phyloP scores from a whole-genome alignment of 2,113 vertebrate genomes.

The Vimba vimba region DNA sequence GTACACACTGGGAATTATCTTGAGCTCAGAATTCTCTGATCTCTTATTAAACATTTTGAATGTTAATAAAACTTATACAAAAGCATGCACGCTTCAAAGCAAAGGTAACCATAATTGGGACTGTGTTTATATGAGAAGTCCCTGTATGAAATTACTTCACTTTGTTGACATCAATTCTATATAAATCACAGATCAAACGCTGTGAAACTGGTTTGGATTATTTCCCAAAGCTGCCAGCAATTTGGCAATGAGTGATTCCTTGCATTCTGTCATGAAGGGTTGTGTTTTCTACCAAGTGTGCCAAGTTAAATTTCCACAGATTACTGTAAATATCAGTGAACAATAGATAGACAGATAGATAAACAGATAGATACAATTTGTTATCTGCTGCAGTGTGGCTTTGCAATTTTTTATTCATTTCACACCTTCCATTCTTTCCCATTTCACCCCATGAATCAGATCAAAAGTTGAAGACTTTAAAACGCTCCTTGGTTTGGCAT shows the following conservation, averaged over 20 bases:
- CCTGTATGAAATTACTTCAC: neutral
- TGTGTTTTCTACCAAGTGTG: neutral
- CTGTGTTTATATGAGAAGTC: neutral
- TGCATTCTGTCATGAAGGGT: neutral
- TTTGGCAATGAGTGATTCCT: slow-evolving; percentile 5
- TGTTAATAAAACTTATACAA: neutral
- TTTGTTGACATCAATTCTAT: slow-evolving; percentile 14
- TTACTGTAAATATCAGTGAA: neutral
- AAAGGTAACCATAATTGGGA: neutral
- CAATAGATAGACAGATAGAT: neutral
- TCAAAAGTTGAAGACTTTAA: slow-evolving; percentile 42
- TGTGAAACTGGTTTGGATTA: slow-evolving; percentile 34
- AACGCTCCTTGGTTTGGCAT: neutral
- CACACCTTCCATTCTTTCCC: slow-evolving; percentile 12
- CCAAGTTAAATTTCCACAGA: neutral
- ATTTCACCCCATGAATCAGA: slow-evolving; percentile 39
- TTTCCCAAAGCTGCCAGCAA: slow-evolving; percentile 16
- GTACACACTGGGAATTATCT: neutral
- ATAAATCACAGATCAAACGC: slow-evolving; percentile 34
- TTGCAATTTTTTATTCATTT: slow-evolving; percentile 38
- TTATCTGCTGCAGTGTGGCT: neutral
- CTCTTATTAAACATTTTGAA: neutral
- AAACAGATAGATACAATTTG: neutral
- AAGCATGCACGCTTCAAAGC: neutral
- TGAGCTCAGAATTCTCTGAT: slow-evolving; percentile 1